Conservation (phyloP, 2,113 vertebrate species). For the Crotalus helleri region DNA sequence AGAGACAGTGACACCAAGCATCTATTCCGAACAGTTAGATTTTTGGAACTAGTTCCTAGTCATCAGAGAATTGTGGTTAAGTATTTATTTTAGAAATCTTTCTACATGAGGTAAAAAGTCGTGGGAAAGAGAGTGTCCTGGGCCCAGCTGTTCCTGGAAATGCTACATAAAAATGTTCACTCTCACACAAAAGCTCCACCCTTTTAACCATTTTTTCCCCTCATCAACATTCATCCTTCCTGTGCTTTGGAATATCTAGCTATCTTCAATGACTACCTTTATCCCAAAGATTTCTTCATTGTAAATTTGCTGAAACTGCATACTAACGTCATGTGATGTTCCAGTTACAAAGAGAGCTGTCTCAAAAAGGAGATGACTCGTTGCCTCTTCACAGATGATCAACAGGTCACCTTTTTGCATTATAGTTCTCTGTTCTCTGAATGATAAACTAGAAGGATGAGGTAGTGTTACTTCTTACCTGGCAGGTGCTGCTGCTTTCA, state of each 20-base stretch:
- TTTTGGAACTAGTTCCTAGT: not conserved
- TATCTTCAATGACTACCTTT: not conserved
- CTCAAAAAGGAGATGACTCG: not conserved
- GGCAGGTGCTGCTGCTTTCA: not conserved
- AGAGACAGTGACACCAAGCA: not conserved
- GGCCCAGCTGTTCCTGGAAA: not conserved
- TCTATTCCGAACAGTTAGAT: not conserved
- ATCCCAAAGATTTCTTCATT: not conserved
- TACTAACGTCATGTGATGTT: not conserved
- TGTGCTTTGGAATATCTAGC: not conserved
- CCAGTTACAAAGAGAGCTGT: not conserved
- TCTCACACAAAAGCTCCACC: not conserved
- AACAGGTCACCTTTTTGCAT: too few relatives aligned
- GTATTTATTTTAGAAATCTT: not conserved
- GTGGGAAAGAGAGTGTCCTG: not conserved
- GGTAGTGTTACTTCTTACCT: not conserved
- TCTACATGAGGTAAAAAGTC: not conserved
- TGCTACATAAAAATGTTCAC: not conserved
- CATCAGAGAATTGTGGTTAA: not conserved
- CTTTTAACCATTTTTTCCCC: too few relatives aligned
- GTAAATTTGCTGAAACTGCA: not conserved
- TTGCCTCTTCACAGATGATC: not conserved
- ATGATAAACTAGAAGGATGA: not conserved
- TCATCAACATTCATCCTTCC: not conserved
- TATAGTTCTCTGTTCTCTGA: not conserved